phyloP scores from a whole-genome alignment of 2,888 invertebrate species.

The Myopa testacea region DNA sequence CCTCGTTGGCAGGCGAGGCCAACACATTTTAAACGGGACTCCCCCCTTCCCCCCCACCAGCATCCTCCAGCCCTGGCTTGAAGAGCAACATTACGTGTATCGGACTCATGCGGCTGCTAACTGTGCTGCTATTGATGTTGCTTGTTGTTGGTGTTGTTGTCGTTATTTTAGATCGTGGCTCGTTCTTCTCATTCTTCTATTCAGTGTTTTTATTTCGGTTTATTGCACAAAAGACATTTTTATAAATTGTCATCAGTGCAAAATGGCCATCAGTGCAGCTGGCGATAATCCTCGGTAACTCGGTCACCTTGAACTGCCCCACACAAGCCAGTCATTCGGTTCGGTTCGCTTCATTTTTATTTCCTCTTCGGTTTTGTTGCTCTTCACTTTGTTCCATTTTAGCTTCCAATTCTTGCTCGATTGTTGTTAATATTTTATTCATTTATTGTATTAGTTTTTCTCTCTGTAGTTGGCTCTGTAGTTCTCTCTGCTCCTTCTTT shows the following conservation, averaged over 20 bases:
- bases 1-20: conserved; percentile 12
- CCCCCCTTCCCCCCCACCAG: neutral
- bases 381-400: conserved; percentile 5
- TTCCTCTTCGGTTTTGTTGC: neutral
- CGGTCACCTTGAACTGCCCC: conserved; percentile 32
- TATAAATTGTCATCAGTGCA: conserved; percentile 36
- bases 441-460: neutral
- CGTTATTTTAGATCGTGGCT: no score
- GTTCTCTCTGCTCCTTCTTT: neutral
- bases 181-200: no score
- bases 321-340: neutral
- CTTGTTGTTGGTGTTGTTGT: neutral
- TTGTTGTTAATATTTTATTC: conserved; percentile 17
- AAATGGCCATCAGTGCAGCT: conserved; percentile 31
- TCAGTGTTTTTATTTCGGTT: conserved; percentile 28
- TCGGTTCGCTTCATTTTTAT: neutral
- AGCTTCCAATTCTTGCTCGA: neutral
- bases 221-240: conserved; percentile 28
- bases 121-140: neutral
- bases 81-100: no score
- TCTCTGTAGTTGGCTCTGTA: neutral
- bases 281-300: conserved; percentile 32
- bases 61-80: neutral
- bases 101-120: no score
- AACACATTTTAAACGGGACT: neutral